phyloP scores from a whole-genome alignment of 2,113 vertebrate species.

The Numida meleagris region DNA sequence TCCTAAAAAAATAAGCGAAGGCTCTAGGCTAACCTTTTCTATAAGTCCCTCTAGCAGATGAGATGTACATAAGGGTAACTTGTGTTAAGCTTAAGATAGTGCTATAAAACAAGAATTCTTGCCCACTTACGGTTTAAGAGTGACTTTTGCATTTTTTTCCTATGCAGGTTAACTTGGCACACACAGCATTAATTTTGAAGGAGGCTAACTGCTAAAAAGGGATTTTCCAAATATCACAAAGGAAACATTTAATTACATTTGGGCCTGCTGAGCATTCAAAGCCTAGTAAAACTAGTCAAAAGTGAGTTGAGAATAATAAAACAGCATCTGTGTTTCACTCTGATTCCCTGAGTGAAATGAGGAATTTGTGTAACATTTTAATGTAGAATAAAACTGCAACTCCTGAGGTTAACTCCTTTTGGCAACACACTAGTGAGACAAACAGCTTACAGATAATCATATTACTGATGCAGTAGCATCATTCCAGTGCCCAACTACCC shows the following conservation, averaged over 20 bases:
- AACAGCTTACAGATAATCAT: slow-evolving; percentile 21
- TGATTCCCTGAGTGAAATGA: neutral
- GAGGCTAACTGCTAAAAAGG: slow-evolving; percentile 25
- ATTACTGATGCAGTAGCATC: neutral
- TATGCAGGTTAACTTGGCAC: neutral
- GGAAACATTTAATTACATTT: slow-evolving; percentile 53
- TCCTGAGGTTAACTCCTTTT: slow-evolving; percentile 8
- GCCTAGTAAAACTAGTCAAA: slow-evolving; percentile 59
- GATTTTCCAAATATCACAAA: slow-evolving; percentile 43
- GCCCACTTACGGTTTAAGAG: neutral
- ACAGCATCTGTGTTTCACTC: slow-evolving; percentile 19
- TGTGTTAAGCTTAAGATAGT: neutral
- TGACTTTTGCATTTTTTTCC: neutral
- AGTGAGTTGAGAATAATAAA: slow-evolving; percentile 50
- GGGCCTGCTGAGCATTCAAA: slow-evolving; percentile 10
- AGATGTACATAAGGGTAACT: neutral
- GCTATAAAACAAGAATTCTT: neutral
- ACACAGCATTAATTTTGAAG: neutral
- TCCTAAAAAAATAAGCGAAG: neutral
- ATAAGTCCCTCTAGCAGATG: neutral
- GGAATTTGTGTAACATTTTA: slow-evolving; percentile 50
- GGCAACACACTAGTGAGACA: slow-evolving; percentile 16
- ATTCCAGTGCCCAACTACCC: too few relatives aligned
- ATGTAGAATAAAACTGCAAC: neutral
- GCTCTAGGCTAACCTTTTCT: neutral